Conservation (phyloP, 2,113 vertebrate species). For the Turnix velox region DNA sequence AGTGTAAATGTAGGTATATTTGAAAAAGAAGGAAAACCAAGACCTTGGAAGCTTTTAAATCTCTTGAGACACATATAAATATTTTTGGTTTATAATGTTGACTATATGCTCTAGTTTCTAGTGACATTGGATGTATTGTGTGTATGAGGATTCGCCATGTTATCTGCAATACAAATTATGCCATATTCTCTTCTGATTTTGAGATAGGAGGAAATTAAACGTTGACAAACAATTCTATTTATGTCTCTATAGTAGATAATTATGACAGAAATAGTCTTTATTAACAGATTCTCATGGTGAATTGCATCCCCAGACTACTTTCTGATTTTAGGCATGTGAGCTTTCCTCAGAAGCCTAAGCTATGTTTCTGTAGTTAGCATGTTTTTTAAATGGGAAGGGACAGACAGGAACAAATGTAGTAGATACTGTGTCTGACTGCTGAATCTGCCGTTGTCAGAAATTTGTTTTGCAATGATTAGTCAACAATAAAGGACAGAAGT, state of each 20-base stretch:
- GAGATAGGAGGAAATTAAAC: background rate
- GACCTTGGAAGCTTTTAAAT: background rate
- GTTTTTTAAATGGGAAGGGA: background rate
- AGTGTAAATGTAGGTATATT: background rate
- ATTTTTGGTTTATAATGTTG: background rate
- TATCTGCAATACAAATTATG: background rate
- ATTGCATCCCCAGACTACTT: background rate
- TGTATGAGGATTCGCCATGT: background rate
- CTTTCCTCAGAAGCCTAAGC: background rate
- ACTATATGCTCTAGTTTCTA: background rate
- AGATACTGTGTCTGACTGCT: background rate
- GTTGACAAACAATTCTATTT: background rate
- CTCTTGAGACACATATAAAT: background rate
- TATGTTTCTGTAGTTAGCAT: background rate
- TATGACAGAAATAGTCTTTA: background rate
- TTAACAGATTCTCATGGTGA: background rate
- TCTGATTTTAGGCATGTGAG: background rate
- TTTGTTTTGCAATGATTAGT: background rate
- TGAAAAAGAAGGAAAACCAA: background rate
- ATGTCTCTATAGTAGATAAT: background rate
- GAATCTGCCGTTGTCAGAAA: background rate
- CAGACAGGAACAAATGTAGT: background rate
- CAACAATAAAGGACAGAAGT: background rate
- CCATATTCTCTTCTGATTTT: background rate
- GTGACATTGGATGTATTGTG: background rate